phyloP scores from a whole-genome alignment of 64 coral and sea anemone genomes.

The Pachyseris speciosa region DNA sequence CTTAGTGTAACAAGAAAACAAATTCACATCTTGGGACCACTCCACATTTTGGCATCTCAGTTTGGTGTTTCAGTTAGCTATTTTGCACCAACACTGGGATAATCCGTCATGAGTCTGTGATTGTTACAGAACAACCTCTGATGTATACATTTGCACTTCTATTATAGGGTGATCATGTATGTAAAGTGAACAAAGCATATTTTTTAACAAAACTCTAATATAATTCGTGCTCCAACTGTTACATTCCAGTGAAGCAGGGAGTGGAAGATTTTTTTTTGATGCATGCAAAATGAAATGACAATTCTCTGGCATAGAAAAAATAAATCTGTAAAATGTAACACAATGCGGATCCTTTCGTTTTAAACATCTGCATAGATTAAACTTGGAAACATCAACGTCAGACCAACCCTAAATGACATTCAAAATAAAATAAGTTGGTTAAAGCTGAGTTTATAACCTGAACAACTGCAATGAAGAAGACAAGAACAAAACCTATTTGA shows the following conservation, averaged over 20 bases:
- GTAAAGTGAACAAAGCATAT: neutral
- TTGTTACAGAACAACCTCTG: constrained; percentile 16
- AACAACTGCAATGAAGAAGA: too few species aligned
- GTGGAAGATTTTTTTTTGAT: constrained; percentile 30
- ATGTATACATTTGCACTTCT: neutral
- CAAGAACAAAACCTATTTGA: neutral
- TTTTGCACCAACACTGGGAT: constrained; percentile 5
- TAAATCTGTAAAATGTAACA: neutral
- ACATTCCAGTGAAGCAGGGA: constrained; percentile 11
- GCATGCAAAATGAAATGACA: constrained; percentile 24
- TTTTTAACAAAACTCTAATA: constrained; percentile 8
- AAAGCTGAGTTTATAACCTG: neutral
- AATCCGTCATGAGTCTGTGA: constrained; percentile 28
- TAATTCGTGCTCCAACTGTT: neutral
- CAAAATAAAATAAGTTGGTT: neutral
- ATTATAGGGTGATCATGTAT: neutral
- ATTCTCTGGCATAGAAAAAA: constrained; percentile 20
- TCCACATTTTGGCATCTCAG: constrained; percentile 22
- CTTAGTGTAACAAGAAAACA: constrained; percentile 25
- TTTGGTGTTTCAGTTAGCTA: constrained; percentile 16
- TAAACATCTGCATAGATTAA: neutral
- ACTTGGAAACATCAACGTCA: neutral
- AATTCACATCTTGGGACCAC: constrained; percentile 16
- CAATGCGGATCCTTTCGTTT: neutral
- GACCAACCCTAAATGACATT: too few species aligned